Conservation (phyloP, 2,888 invertebrate genomes). For the Polyommatus iphigenia region DNA sequence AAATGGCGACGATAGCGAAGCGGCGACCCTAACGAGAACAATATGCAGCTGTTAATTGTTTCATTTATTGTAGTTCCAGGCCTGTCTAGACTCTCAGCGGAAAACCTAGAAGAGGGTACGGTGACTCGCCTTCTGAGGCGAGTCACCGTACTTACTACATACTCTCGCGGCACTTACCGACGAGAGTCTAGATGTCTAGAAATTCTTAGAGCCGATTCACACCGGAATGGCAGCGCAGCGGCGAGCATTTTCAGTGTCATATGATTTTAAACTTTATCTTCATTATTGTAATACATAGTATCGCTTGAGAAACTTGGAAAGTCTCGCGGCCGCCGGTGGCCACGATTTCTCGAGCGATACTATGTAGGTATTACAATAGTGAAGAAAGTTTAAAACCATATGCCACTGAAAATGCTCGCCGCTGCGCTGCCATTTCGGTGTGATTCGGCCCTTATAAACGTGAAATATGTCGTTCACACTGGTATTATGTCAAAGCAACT, state of each 20-base stretch:
- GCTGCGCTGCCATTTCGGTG: too few species aligned
- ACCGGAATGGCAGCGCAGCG: too few species aligned
- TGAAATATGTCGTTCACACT: neutral
- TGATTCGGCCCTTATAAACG: neutral
- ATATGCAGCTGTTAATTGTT: neutral
- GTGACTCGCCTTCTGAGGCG: neutral
- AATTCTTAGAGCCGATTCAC: neutral
- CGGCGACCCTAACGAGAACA: slow-evolving; percentile 5
- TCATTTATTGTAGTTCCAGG: neutral
- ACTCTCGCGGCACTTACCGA: neutral
- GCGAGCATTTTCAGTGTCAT: too few species aligned
- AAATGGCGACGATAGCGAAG: slow-evolving; percentile 6
- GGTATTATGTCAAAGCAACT: neutral
- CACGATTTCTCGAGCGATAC: too few species aligned
- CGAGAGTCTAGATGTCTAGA: neutral
- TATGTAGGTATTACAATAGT: too few species aligned
- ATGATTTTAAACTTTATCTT: too few species aligned
- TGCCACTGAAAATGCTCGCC: too few species aligned
- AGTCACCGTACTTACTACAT: too few species aligned
- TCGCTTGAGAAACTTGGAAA: too few species aligned
- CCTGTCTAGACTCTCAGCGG: neutral
- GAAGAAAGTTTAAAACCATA: too few species aligned
- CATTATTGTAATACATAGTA: too few species aligned
- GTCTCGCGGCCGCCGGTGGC: too few species aligned
- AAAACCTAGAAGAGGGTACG: neutral